phyloP scores from a whole-genome alignment of 1,140 invertebrate species.

The Streblospio benedicti region DNA sequence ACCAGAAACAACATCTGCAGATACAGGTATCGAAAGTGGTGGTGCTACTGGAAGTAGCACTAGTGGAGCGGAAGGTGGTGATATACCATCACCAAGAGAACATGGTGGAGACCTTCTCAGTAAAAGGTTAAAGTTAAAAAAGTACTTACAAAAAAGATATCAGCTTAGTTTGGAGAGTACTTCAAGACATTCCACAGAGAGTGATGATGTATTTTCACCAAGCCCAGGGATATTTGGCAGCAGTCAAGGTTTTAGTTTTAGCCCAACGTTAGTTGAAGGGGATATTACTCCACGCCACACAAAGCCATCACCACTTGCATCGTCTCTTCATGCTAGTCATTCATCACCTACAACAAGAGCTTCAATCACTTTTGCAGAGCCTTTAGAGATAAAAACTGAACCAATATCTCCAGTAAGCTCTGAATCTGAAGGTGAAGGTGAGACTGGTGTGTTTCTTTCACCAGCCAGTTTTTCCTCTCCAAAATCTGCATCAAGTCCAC shows the following conservation, averaged over 20 bases:
- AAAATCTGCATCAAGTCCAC: constrained; percentile 2
- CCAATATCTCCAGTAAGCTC: constrained; percentile 1
- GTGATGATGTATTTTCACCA: constrained; percentile 1
- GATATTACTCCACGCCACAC: too few species aligned
- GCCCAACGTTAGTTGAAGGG: too few species aligned
- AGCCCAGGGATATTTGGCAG: too few species aligned
- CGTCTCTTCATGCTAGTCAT: too few species aligned
- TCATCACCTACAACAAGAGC: too few species aligned
- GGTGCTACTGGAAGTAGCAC: not conserved
- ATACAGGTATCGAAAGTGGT: not conserved
- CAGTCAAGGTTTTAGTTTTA: too few species aligned
- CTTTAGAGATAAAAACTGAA: constrained; percentile 2
- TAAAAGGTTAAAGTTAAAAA: constrained; percentile 13
- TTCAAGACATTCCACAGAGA: not conserved
- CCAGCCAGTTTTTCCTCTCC: not conserved
- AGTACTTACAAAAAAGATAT: constrained; percentile 15
- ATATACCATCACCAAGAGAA: not conserved
- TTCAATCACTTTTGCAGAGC: too few species aligned
- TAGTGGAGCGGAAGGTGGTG: not conserved
- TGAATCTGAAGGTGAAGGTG: not conserved
- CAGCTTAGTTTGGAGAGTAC: not conserved
- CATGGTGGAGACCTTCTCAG: not conserved
- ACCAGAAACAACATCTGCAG: not conserved
- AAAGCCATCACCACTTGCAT: too few species aligned
- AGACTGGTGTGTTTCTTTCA: not conserved